Evolutionary conservation across 2,888 invertebrate genomes (phyloP).

Genomic region (Parelbella ahira): DNA sequence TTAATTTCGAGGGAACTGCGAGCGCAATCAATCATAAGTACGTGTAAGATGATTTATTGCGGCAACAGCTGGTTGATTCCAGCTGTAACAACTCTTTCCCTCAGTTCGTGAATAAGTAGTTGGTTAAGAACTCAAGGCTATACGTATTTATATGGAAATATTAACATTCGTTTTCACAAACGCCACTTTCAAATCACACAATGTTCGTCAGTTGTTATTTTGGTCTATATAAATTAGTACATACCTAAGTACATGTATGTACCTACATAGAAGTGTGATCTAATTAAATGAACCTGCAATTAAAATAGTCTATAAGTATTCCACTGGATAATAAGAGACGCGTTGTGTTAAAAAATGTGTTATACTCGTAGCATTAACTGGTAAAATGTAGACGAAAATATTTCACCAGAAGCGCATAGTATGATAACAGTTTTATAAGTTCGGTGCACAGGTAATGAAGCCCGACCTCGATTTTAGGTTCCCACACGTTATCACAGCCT

Average conservation of each 20-base stretch:
- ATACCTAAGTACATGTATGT: too few species aligned
- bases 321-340: too few species aligned
- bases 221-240: too few species aligned
- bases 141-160: too few species aligned
- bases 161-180: background rate
- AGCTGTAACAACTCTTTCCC: constrained; percentile 11
- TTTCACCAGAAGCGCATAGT: constrained; percentile 4
- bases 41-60: constrained; percentile 19
- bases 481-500: constrained; percentile 4
- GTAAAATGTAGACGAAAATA: too few species aligned
- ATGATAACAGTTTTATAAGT: constrained; percentile 7
- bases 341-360: too few species aligned
- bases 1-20: constrained; percentile 5
- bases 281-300: too few species aligned
- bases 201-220: too few species aligned
- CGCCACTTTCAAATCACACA: too few species aligned
- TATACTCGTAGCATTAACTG: too few species aligned
- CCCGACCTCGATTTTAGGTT: constrained; percentile 10
- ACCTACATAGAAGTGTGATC: too few species aligned
- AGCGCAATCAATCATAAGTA: constrained; percentile 10
- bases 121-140: constrained; percentile 1
- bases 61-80: constrained; percentile 18
- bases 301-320: too few species aligned
- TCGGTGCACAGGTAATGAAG: constrained; percentile 11
- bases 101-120: constrained; percentile 3